A percentile compares a stretch with the other conserved stretches of the same genome.
Conservation (phyloP, 2,113 vertebrate genomes). For the Xenopus laevis region DNA sequence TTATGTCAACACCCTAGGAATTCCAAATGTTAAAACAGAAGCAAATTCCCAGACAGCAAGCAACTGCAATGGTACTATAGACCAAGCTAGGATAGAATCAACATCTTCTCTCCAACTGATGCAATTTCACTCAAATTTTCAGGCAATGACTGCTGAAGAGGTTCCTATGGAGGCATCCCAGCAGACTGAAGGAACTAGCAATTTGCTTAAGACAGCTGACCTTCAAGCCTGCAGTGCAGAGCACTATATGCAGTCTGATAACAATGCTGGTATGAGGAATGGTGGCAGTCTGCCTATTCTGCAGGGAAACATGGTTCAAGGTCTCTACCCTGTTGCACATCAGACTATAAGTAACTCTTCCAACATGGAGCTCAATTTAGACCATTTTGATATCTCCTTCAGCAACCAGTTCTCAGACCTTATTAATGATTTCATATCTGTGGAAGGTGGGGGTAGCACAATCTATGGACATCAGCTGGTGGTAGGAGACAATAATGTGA, state of each 20-base stretch:
- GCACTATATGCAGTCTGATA: slow-evolving; percentile 85
- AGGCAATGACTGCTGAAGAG: slow-evolving; percentile 78
- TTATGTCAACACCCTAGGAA: slow-evolving; percentile 62
- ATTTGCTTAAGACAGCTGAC: slow-evolving; percentile 85
- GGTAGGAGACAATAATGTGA: slow-evolving; percentile 69
- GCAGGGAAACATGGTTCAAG: slow-evolving; percentile 87
- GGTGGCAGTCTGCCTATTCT: slow-evolving; percentile 79
- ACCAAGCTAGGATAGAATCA: slow-evolving; percentile 72
- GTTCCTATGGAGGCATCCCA: slow-evolving; percentile 76
- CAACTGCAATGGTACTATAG: slow-evolving; percentile 84
- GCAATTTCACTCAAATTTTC: slow-evolving; percentile 91
- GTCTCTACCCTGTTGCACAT: slow-evolving; percentile 87
- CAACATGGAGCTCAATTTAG: slow-evolving; percentile 97
- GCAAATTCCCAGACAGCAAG: slow-evolving; percentile 74
- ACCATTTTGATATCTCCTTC: slow-evolving; percentile 98
- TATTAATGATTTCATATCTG: slow-evolving; percentile 97
- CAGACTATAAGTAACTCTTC: slow-evolving; percentile 69
- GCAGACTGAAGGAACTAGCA: slow-evolving; percentile 72
- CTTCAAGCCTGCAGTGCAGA: slow-evolving; percentile 84
- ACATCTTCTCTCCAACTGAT: slow-evolving; percentile 87
- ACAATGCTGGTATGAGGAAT: slow-evolving; percentile 71
- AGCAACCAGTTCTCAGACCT: slow-evolving; percentile 98
- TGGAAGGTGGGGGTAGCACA: slow-evolving; percentile 81
- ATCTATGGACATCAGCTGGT: slow-evolving; percentile 93
- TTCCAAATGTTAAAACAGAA: slow-evolving; percentile 83